Conservation (phyloP, 2,888 invertebrate species). For the Drosophila mimetica region DNA sequence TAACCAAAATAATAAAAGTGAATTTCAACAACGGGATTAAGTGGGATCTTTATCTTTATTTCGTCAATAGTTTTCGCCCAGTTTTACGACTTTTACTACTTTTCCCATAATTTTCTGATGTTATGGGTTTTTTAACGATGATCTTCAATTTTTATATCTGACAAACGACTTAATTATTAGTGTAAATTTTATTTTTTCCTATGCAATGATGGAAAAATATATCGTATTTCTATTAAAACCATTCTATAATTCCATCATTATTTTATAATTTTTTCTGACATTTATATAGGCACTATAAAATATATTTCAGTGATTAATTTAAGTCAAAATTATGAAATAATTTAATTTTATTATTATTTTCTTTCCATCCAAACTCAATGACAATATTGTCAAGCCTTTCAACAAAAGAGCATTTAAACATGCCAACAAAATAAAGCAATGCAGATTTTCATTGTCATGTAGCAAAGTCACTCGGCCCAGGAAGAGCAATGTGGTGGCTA, state of each 20-base stretch:
- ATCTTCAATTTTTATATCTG: neutral
- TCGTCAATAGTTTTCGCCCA: neutral
- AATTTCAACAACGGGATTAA: neutral
- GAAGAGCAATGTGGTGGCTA: slow-evolving; percentile 14
- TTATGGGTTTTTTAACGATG: neutral
- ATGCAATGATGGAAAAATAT: neutral
- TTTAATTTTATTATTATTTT: neutral
- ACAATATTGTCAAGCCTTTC: neutral
- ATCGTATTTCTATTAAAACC: neutral
- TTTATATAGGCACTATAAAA: too few species aligned
- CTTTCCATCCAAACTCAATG: neutral
- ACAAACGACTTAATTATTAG: neutral
- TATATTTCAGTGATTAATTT: too few species aligned
- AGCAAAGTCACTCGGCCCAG: slow-evolving; percentile 65
- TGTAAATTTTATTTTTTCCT: neutral
- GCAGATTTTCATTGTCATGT: slow-evolving; percentile 75
- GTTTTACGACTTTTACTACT: neutral
- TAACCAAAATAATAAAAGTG: neutral
- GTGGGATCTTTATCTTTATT: neutral
- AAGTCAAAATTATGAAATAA: too few species aligned
- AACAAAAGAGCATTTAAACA: slow-evolving; percentile 16
- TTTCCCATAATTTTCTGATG: too few species aligned
- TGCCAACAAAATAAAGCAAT: slow-evolving; percentile 50
- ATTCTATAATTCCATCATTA: too few species aligned
- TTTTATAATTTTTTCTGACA: too few species aligned